Base-by-base conservation (phyloP, 2,797 vertebrate species). In the Cuculus canorus region DNA sequence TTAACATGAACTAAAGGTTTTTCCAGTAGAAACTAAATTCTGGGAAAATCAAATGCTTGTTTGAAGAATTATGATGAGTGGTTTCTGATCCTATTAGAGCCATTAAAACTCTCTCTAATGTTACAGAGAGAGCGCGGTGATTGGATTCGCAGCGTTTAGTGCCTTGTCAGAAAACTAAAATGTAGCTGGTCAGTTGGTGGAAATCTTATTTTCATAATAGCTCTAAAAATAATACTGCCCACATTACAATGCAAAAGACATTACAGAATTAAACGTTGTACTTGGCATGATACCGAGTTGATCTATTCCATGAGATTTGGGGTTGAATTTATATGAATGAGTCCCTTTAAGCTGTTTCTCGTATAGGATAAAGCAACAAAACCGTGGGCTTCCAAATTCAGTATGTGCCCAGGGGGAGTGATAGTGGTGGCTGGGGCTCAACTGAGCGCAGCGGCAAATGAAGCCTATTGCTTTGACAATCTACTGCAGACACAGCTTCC, bases 71-170 rank as follows among this genome's bases (percentile, higher is more conserved):
- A 37, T 8, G n/a, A 57, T 61, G 76, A 93, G 88, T 95, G 86
- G 94, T 96, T 97, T 93, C 91, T 91, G 92, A 95, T 97, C 73
- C 92, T 93, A 50, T 95, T 65, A 92, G 79, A 96, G 88, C 95
- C 96, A 95, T 93, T 95, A 88, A 91, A 96, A 94, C 48, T 92
- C 92, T 98, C 97, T 97, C 73, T 82, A 63, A 56, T 77, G 33
- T 64, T 82, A 54, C 77, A 82, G 73, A 97, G 91, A 95, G 91
- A 33, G 87, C 89, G 87, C 78, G 82, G 82, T 91, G 96, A 94
- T 92, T 96, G 95, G 96, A 95, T 92, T 96, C 94, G 90, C 73
- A 82, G 85, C 35, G 73, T 96, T 83, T 92, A 97, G 97, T 97
- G 97, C 97, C 97, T 98, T 97, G 88, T 96, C 79, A 82, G 63